Evolutionary conservation across 1,140 invertebrate genomes (phyloP), one percentile per base, ranked within the genome.

Genomic region (Diorhabda elongata): DNA sequence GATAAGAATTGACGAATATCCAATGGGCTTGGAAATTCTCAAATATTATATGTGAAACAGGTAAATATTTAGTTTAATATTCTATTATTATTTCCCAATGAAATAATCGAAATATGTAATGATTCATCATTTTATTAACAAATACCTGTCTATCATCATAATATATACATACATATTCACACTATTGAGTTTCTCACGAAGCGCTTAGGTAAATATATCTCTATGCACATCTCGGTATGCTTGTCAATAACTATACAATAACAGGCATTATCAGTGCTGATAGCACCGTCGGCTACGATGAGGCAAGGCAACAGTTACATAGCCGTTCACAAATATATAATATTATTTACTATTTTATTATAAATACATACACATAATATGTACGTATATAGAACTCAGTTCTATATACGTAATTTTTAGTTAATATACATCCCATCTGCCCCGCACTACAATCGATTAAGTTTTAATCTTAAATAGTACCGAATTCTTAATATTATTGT

Each of bases 171-270:
- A 26, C 26, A 26, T 26, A 26, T 26, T 26, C 26, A 26, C 26
- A 26, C 26, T 26, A 26, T 26, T 26, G 26, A 26, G 26, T 26
- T 26, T 26, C 26, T 26, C 26, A 26, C 26, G 26, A 26, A 26
- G 26, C 26, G 26, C 26, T 26, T 26, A 26, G 26, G 26, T 26
- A 26, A 26, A 26, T 26, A 26, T 26, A 26, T 26, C 26, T 26
- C 26, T 26, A 26, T 26, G 26, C 26, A 26, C 26, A 26, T 26
- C 47, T 52, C 47, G 6, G 6, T 52, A 52, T 52, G n/a, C 6
- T n/a, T 52, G n/a, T 52, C 47, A 52, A 52, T 52, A 52, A 52
- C 47, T n/a, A 52, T 52, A 52, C 47, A 52, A 52, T 52, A 52
- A 52, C 6, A 3, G n/a, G 2, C 47, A 6, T 52, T 52, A 3